These are phyloP conservation scores for Garrulus glandarius DNA, from an alignment of 2,797 vertebrate genomes.

Conservation along the genomic window DNA sequence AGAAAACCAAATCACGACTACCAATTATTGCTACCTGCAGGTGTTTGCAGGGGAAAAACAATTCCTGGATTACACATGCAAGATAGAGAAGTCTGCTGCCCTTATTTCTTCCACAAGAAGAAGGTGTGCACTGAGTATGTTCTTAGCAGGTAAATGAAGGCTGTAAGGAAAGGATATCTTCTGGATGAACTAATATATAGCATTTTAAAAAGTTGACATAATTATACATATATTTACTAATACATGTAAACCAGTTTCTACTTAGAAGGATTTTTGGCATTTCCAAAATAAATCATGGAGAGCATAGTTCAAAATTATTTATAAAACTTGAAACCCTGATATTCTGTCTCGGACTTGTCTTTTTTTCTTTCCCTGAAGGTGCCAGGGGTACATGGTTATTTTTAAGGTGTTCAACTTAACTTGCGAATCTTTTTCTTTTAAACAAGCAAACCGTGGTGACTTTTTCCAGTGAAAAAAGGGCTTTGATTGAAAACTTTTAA, in stretches of 20 bases:
- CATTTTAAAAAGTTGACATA: neutral
- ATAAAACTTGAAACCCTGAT: neutral
- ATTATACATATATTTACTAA: neutral
- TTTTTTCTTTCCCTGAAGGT: neutral
- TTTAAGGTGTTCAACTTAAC: neutral
- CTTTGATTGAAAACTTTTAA: neutral
- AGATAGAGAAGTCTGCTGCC: neutral
- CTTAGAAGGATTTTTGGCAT: neutral
- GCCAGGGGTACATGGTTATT: neutral
- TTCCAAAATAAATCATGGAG: neutral
- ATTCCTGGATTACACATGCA: neutral
- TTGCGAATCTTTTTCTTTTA: neutral
- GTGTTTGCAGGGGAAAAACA: neutral
- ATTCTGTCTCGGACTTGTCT: neutral
- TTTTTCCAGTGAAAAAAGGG: neutral
- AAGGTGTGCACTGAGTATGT: neutral
- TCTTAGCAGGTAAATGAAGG: neutral
- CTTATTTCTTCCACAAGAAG: neutral
- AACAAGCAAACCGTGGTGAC: neutral
- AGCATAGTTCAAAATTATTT: neutral
- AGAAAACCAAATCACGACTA: neutral
- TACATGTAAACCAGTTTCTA: neutral
- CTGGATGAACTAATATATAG: neutral
- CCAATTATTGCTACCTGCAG: neutral
- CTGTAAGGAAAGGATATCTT: neutral